phyloP scores from a whole-genome alignment of 2,113 vertebrate genomes.

The Podarcis raffonei region DNA sequence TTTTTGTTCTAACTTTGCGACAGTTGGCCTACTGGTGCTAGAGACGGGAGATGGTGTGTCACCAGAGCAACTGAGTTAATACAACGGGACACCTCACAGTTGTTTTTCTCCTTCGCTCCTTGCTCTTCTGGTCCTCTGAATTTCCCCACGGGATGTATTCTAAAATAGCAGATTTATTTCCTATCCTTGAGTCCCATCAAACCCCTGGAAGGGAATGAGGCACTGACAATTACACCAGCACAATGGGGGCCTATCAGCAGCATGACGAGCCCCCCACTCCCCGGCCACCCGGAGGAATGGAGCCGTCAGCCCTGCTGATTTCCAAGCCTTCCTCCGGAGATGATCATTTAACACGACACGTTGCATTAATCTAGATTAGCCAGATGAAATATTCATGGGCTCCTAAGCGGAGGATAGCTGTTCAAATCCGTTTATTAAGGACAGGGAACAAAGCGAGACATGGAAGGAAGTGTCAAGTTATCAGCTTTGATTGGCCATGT shows the following conservation, averaged over 20 bases:
- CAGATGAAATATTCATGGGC: slow-evolving; percentile 35
- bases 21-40: too few species aligned
- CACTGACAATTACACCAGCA: background rate
- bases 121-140: background rate
- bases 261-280: background rate
- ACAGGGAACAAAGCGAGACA: background rate
- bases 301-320: background rate
- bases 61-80: too few species aligned
- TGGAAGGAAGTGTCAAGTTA: background rate
- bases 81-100: too few species aligned
- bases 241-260: background rate
- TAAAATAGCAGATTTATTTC: background rate
- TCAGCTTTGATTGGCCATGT: background rate
- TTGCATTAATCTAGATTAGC: background rate
- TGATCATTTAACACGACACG: background rate
- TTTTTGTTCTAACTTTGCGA: too few species aligned
- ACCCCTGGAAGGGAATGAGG: background rate
- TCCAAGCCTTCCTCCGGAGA: background rate
- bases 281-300: background rate
- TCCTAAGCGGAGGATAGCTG: background rate
- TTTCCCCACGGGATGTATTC: background rate
- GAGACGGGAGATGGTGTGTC: too few species aligned
- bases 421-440: background rate
- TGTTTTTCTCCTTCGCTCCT: too few species aligned
- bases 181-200: background rate